Base-by-base conservation (phyloP, 37 sponge, comb jelly and placozoan genomes). In the Spongilla lacustris region DNA sequence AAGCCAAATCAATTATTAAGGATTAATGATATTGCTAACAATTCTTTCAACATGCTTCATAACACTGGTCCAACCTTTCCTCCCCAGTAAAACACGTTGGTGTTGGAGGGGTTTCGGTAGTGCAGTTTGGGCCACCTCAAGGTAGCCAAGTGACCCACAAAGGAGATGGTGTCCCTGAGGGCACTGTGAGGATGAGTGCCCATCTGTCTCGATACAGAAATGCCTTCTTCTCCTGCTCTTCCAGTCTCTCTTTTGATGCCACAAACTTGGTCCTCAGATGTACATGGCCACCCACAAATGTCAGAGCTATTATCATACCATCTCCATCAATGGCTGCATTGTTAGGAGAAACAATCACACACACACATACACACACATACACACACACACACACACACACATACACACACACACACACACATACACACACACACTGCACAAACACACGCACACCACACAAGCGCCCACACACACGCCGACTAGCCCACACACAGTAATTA, bases 61-160 rank as follows among this genome's bases (percentile, higher is more conserved):
- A n/a, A n/a, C n/a, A n/a, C n/a, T 23, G 10, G 26, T 22, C 66
- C 69, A 28, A 90, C 95, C 90, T 91, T 96, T 41, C 95, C 97
- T 23, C 94, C 94, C 97, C 97, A 96, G 76, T 96, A 94, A 83
- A 92, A 96, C 3, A 96, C 97, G 58, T 92, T 94, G 25, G 97
- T 96, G 77, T 96, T 96, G 21, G 97, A 96, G 0, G 97, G 97
- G 74, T 96, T 96, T 4, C 97, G 84, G 74, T 87, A 96, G 4
- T 71, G 78, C 68, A 91, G 33, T 22, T 71, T 89, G 10, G 93
- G 94, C 88, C 68, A 81, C 67, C 71, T 69, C 27, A 93, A 58
- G 11, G 46, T 78, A 22, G 86, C 34, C 1, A 78, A 77, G 75
- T 75, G 84, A 34, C 72, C 74, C 36, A 96, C 38, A 29, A 92